Evolutionary conservation across 2,113 vertebrate genomes (phyloP).

Genomic region (Festucalex cinctus): DNA sequence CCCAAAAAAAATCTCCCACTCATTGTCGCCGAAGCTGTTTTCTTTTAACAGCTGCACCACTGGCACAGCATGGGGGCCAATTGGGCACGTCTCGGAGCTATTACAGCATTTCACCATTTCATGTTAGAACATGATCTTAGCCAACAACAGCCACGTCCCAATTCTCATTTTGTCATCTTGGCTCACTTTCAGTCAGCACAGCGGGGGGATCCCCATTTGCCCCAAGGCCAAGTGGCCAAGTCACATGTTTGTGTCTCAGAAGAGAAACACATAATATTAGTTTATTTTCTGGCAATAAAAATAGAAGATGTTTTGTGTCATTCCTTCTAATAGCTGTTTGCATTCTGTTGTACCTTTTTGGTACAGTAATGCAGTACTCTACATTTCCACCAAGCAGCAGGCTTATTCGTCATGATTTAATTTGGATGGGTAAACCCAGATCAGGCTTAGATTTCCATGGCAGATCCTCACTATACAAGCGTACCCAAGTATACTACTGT

Average conservation of each 20-base stretch:
- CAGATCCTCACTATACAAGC: neutral
- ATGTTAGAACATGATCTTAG: constrained; percentile 38
- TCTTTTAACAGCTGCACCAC: constrained; percentile 41
- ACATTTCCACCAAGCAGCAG: neutral
- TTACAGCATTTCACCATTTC: constrained; percentile 58
- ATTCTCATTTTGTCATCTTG: constrained; percentile 47
- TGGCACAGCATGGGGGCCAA: constrained; percentile 36
- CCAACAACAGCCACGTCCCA: constrained; percentile 50
- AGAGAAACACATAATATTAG: constrained; percentile 42
- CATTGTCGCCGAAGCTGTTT: constrained; percentile 35
- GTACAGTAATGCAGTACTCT: neutral
- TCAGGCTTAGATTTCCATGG: too few relatives aligned
- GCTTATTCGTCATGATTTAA: neutral
- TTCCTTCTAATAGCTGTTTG: neutral
- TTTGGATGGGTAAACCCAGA: neutral
- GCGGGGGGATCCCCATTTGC: constrained; percentile 28
- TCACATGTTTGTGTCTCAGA: constrained; percentile 35
- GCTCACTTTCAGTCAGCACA: constrained; percentile 43
- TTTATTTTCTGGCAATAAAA: constrained; percentile 52
- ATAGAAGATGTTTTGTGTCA: constrained; percentile 41
- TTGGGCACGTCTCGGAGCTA: constrained; percentile 42
- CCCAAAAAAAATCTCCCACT: constrained; percentile 28
- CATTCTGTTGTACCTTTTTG: neutral
- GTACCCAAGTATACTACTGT: neutral
- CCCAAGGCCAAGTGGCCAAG: constrained; percentile 26